Base-by-base conservation (phyloP, 2,797 vertebrate genomes). In the Chanos chanos region DNA sequence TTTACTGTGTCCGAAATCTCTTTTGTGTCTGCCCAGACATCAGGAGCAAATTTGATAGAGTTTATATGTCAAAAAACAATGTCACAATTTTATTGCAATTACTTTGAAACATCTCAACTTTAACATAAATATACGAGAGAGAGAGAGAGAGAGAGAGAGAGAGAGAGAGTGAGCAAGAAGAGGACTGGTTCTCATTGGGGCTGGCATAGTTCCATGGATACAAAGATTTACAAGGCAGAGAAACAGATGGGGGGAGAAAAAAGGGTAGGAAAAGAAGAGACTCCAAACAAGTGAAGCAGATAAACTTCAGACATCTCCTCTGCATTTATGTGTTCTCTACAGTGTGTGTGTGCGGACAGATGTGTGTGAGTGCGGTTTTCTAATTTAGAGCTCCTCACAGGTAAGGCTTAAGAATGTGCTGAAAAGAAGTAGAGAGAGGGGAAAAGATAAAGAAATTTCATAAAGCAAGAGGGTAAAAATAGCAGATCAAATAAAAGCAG, bases 401-500 rank as follows among this genome's bases (percentile, higher is more conserved):
- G 49, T 62, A 60, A 62, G 52, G 60, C 60, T 54, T 27, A 48
- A 33, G 25, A 57, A 51, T 16, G 44, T 19, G 37, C 21, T 5
- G 62, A 33, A 47, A 41, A 8, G 25, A 51, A 50, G 12, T 21
- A 48, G 24, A 59, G 33, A 33, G 56, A 41, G 51, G 58, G 43
- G 13, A 16, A 54, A 55, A 39, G 37, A 58, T 25, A 24, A 19
- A 39, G 9, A 28, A 5, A 28, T 50, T 65, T 50, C 16, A 71
- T 69, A 63, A 64, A 52, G 64, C 4, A 66, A 73, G 24, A 73
- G 71, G 66, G 53, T 67, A 63, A 71, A 74, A 66, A 68, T 66
- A 53, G 77, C 62, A 54, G 67, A 71, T 73, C 66, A 74, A 71
- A 80, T 66, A 27, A 75, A 75, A 66, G 53, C 36, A 37, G 15